These are phyloP conservation scores for Acromyrmex heyeri DNA, from an alignment of 1,140 invertebrate species.

Conservation along the genomic window DNA sequence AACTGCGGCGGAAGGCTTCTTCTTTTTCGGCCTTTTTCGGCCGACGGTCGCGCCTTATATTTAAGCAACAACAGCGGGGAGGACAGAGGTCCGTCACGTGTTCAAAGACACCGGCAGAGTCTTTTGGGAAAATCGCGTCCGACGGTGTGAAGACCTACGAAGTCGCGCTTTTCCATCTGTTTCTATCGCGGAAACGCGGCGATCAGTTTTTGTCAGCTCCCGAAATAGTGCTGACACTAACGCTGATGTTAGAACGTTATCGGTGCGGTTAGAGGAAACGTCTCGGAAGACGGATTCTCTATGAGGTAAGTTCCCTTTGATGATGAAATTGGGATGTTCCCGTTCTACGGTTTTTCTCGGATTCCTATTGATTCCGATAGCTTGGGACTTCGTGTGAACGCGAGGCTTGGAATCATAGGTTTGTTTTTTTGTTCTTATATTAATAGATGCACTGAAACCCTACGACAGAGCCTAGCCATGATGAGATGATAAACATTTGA, in stretches of 20 bases:
- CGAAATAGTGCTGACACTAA: slow-evolving; percentile 64
- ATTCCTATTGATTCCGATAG: too few relatives aligned
- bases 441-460: too few relatives aligned
- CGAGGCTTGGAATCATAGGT: not conserved
- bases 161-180: not conserved
- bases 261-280: slow-evolving; percentile 29
- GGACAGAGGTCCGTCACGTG: slow-evolving; percentile 51
- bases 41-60: slow-evolving; percentile 57
- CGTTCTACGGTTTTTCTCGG: slow-evolving; percentile 9
- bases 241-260: slow-evolving; percentile 64
- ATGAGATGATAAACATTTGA: too few relatives aligned
- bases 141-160: not conserved
- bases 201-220: slow-evolving; percentile 60
- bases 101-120: slow-evolving; percentile 47
- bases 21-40: slow-evolving; percentile 46
- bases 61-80: slow-evolving; percentile 56
- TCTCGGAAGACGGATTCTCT: not conserved
- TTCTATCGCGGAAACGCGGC: slow-evolving; percentile 42
- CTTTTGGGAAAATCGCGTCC: slow-evolving; percentile 31
- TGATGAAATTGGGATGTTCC: not conserved
- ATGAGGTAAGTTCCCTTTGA: not conserved
- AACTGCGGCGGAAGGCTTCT: slow-evolving; percentile 35
- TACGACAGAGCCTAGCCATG: too few relatives aligned
- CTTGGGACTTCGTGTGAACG: not conserved
- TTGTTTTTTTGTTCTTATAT: too few relatives aligned